Percentiles rank a stretch among this genome's conserved stretches.
phyloP scores from a whole-genome alignment of 2,113 vertebrate species.

The Collichthys lucidus region DNA sequence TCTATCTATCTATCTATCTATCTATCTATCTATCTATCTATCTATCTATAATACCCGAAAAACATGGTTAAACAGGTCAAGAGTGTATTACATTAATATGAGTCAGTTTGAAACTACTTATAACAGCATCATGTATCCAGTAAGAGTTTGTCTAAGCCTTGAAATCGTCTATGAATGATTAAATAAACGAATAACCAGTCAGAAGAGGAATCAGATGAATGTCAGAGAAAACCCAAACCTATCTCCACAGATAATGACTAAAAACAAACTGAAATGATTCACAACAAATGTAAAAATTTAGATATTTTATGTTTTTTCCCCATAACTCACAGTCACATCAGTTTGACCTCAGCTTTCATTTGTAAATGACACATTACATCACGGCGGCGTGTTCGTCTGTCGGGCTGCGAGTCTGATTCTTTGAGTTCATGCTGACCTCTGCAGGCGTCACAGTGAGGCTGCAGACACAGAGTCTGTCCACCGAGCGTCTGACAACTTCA shows the following conservation, averaged over 20 bases:
- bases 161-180: no score
- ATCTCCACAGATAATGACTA: background rate
- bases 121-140: background rate
- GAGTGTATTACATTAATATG: background rate
- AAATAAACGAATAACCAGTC: background rate
- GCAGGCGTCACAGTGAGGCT: background rate
- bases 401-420: background rate
- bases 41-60: background rate
- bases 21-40: no score
- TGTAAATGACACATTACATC: background rate
- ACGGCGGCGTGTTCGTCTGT: background rate
- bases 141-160: background rate
- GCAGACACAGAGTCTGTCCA: background rate
- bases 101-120: background rate
- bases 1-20: no score
- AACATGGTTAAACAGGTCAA: background rate
- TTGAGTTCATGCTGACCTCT: constrained; percentile 49
- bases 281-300: no score
- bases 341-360: background rate
- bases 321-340: background rate
- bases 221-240: background rate
- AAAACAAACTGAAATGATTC: background rate
- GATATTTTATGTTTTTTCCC: background rate
- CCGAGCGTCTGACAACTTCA: background rate
- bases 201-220: background rate